Conservation (phyloP, 2,797 vertebrate genomes). For the Artibeus lituratus region DNA sequence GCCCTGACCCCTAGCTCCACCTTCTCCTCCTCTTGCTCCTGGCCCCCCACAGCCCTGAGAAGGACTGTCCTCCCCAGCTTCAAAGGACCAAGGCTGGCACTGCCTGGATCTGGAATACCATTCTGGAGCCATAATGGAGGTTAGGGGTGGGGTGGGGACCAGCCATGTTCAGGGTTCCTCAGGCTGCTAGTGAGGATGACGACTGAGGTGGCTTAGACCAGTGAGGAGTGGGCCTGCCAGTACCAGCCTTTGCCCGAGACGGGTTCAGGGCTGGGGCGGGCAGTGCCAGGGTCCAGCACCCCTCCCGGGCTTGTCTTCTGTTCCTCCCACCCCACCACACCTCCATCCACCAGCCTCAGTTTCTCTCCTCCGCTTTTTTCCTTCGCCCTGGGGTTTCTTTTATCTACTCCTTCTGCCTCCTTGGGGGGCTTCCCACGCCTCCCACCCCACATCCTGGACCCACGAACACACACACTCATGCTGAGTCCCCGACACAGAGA, state of each 20-base stretch:
- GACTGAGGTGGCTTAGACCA: neutral
- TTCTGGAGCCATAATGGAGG: constrained; percentile 78
- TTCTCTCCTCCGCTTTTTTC: neutral
- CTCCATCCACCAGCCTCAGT: neutral
- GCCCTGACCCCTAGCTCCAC: neutral
- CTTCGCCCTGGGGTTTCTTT: neutral
- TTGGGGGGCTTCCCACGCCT: neutral
- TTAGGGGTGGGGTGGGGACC: constrained; percentile 30
- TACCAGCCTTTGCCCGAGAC: neutral
- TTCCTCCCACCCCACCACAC: neutral
- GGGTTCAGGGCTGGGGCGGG: neutral
- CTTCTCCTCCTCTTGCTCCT: constrained; percentile 45
- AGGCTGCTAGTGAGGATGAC: neutral
- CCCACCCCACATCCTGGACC: neutral
- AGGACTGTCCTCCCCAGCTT: constrained; percentile 57
- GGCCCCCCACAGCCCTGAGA: neutral
- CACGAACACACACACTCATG: neutral
- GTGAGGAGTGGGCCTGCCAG: neutral
- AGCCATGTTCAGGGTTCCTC: neutral
- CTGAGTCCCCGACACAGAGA: neutral
- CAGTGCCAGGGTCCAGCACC: neutral
- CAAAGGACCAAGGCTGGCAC: constrained; percentile 72
- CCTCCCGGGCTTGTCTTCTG: neutral
- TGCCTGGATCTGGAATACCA: constrained; percentile 58
- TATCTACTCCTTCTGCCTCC: neutral